phyloP scores from a whole-genome alignment of 2,113 vertebrate species.

The Pelecanus crispus region DNA sequence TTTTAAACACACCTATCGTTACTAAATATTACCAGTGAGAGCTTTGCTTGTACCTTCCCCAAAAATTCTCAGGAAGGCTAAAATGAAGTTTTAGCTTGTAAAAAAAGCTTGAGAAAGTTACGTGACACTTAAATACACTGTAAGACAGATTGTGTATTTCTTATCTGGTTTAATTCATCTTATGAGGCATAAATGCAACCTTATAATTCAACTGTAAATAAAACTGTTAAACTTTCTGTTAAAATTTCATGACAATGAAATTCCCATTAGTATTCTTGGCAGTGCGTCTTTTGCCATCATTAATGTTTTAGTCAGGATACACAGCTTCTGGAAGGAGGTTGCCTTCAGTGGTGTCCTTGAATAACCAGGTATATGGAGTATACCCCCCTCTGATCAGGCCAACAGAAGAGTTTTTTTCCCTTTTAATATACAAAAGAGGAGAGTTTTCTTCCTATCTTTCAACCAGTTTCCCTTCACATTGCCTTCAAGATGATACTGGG shows the following conservation, averaged over 20 bases:
- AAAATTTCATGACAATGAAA: background rate
- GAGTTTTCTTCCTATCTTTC: background rate
- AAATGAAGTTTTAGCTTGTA: background rate
- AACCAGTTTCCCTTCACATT: background rate
- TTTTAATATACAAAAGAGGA: background rate
- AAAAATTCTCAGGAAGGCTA: background rate
- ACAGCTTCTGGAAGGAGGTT: background rate
- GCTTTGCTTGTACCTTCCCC: background rate
- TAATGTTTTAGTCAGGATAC: background rate
- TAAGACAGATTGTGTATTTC: background rate
- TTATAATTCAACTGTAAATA: background rate
- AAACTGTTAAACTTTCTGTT: background rate
- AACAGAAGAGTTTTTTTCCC: background rate
- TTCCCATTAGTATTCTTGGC: background rate
- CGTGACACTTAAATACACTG: accelerated
- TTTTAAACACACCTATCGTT: background rate
- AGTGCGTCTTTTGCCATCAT: background rate
- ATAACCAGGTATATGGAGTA: background rate
- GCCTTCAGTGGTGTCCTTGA: background rate
- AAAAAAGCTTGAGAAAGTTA: background rate
- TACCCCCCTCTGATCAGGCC: background rate
- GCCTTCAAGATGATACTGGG: background rate
- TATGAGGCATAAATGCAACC: background rate
- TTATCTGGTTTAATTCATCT: background rate
- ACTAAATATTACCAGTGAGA: background rate